A percentile compares a stretch with the other conserved stretches of the same genome.
Evolutionary conservation across 2,113 vertebrate species (phyloP).

Genomic region (Marmota flaviventris): DNA sequence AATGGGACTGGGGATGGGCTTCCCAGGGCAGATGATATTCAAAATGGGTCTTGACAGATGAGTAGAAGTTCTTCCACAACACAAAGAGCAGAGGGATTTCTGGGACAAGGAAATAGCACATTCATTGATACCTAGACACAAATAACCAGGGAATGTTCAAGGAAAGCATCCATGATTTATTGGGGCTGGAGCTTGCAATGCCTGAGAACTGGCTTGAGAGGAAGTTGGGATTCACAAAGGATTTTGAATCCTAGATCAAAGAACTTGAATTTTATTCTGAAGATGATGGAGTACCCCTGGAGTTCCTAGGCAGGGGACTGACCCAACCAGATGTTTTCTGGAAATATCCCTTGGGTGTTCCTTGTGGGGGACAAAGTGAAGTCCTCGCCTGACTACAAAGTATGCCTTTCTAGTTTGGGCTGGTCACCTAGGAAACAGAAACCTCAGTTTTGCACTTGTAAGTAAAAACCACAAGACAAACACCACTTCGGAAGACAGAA

Average conservation of each 20-base stretch:
- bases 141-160: neutral
- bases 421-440: neutral
- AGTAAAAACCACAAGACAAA: neutral
- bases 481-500: neutral
- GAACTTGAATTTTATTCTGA: neutral
- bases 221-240: neutral
- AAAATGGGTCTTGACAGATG: neutral
- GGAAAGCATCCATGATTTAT: neutral
- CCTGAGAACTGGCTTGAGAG: neutral
- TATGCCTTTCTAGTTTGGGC: neutral
- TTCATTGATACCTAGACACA: neutral
- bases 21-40: neutral
- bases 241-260: neutral
- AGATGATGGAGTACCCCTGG: neutral
- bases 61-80: constrained; percentile 2
- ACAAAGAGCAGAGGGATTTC: neutral
- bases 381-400: neutral
- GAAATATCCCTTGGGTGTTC: neutral
- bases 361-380: neutral
- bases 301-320: neutral
- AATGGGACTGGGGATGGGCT: neutral
- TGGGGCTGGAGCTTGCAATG: neutral
- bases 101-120: neutral
- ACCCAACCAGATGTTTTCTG: neutral
- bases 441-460: neutral